Evolutionary conservation across 2,888 invertebrate genomes (phyloP), one percentile per base, ranked within the genome.

Genomic region (Gerris lacustris): DNA sequence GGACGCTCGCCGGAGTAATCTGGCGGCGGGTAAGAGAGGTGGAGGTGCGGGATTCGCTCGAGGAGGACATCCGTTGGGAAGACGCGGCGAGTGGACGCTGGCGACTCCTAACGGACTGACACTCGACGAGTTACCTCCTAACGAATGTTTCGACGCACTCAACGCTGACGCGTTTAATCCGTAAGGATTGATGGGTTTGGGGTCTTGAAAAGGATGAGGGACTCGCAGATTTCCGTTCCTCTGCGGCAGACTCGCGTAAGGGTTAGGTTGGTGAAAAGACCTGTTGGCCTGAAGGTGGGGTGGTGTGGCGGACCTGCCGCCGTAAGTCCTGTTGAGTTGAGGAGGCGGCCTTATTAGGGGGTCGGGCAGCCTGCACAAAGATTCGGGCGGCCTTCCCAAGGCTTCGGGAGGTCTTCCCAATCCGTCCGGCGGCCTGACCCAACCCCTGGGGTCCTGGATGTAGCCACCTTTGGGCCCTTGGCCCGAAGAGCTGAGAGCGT

Each of bases 101-200:
- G 79, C 81, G 67, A 81, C 82, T n/a, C 82, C 83, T 63, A 75
- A 74, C n/a, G 86, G 86, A 77, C 85, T 86, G 76, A 84, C 82
- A 77, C 84, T 83, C 70, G 83, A 83, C 7, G 84, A 83, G 44
- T 83, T 84, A 18, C 85, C 85, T 45, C 76, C 85, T 62, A 85
- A 82, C 67, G 86, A 86, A 76, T 87, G 87, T 78, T 87, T 87
- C 31, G 87, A 86, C 69, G 85, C 85, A 79, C 86, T 86, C 77
- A 89, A 80, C 71, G 88, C 86, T 76, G 73, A 73, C 43, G 72
- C 70, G 70, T 74, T 74, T 18, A 74, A 72, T 5, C 73, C 71
- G 18, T 71, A 31, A 1, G n/a, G 44, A 15, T 67, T 67, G n/a
- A 63, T 7, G 9, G 70, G 72, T 6, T 70, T 69, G 67, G 63